These are phyloP conservation scores for Idaea aversata DNA, from an alignment of 2,888 invertebrate species.

Conservation along the genomic window DNA sequence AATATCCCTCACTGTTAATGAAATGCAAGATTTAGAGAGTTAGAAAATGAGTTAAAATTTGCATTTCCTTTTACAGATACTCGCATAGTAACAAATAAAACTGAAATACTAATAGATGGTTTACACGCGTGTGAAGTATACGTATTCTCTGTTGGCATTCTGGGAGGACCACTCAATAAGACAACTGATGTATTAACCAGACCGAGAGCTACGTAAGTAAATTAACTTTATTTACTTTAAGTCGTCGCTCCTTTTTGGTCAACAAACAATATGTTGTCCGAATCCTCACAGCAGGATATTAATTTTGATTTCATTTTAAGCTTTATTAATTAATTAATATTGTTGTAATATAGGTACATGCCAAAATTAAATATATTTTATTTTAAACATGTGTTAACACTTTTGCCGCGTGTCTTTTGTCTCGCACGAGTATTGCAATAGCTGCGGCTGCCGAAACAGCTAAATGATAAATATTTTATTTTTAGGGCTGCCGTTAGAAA, in stretches of 20 bases:
- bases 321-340: conserved; percentile 5
- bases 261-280: too few relatives aligned
- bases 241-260: too few relatives aligned
- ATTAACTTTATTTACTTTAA: not conserved
- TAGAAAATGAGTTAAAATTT: not conserved
- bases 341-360: not conserved
- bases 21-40: not conserved
- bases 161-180: conserved; percentile 83
- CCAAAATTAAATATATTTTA: not conserved
- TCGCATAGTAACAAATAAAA: conserved; percentile 56
- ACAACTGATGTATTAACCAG: conserved; percentile 80
- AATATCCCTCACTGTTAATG: not conserved
- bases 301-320: not conserved
- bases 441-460: too few relatives aligned
- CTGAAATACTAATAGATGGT: conserved; percentile 78
- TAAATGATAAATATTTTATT: not conserved
- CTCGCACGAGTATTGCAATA: too few relatives aligned
- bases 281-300: too few relatives aligned
- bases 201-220: conserved; percentile 77
- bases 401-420: too few relatives aligned
- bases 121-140: conserved; percentile 88
- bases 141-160: conserved; percentile 84
- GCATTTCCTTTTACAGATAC: conserved; percentile 41
- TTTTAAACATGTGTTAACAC: not conserved
- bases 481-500: conserved; percentile 84